Evolutionary conservation across 1,140 invertebrate species (phyloP).

Genomic region (Protaetia brevitarsis): DNA sequence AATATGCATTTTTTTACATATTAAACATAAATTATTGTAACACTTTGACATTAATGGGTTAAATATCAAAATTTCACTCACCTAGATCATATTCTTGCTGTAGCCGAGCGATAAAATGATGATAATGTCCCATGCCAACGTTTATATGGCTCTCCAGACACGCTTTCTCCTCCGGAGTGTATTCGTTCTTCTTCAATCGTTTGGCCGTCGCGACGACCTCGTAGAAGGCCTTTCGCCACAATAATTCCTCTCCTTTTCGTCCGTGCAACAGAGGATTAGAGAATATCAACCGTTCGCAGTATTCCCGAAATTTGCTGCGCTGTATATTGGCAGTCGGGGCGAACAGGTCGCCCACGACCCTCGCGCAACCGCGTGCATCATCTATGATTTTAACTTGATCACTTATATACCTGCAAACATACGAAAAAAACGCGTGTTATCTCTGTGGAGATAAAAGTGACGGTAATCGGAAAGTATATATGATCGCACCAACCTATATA

Average conservation of each 20-base stretch:
- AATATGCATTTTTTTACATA: no score
- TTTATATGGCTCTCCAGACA: constrained; percentile 61
- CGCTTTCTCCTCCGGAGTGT: constrained; percentile 58
- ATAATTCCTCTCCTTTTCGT: constrained; percentile 81
- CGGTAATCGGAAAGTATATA: background rate
- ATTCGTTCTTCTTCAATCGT: constrained; percentile 66
- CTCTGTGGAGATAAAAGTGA: background rate
- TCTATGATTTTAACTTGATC: constrained; percentile 56
- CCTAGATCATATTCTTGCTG: constrained; percentile 74
- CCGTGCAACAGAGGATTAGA: constrained; percentile 74
- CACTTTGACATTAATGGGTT: no score
- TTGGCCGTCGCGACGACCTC: constrained; percentile 82
- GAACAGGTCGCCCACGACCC: constrained; percentile 52
- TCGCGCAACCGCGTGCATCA: constrained; percentile 52
- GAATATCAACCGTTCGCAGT: constrained; percentile 76
- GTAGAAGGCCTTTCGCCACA: constrained; percentile 92
- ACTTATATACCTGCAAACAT: constrained; percentile 55
- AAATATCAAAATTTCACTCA: no score
- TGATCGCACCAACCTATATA: constrained; percentile 44
- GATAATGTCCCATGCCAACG: constrained; percentile 72
- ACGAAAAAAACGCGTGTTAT: constrained; percentile 21
- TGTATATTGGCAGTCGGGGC: constrained; percentile 52
- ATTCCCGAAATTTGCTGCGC: constrained; percentile 66
- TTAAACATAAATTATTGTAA: no score
- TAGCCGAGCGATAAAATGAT: constrained; percentile 74